Conservation (phyloP, 2,888 invertebrate species). For the Chaitophorus viminalis region DNA sequence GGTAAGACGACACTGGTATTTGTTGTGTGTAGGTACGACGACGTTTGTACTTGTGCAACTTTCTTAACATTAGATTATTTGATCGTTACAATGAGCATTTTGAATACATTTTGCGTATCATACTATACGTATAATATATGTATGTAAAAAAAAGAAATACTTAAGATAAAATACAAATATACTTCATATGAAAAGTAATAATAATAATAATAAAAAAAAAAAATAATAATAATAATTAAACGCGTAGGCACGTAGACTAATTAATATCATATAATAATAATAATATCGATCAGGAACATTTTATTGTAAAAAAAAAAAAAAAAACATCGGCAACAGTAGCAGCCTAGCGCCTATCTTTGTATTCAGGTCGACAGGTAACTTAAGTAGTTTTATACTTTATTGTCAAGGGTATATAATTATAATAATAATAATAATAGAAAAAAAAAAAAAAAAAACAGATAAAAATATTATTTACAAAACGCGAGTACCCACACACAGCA, state of each 20-base stretch:
- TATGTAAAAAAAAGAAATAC: conserved; percentile 33
- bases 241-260: conserved; percentile 28
- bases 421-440: conserved; percentile 23
- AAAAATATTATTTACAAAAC: conserved; percentile 34
- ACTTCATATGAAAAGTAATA: conserved; percentile 29
- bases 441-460: neutral
- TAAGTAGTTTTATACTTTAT: conserved; percentile 53
- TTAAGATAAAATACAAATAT: conserved; percentile 33
- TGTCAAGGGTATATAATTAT: conserved; percentile 57
- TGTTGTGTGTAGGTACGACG: conserved; percentile 15
- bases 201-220: conserved; percentile 5
- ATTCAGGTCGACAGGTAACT: conserved; percentile 51
- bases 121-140: conserved; percentile 5
- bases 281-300: conserved; percentile 54
- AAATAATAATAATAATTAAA: neutral
- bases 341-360: conserved; percentile 33
- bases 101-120: conserved; percentile 30
- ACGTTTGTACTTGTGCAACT: conserved; percentile 49
- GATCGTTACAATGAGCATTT: conserved; percentile 57
- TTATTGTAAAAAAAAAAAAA: conserved; percentile 41
- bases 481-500: neutral
- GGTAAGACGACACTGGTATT: neutral
- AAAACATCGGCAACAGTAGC: conserved; percentile 14
- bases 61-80: conserved; percentile 50
- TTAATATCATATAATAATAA: conserved; percentile 23